Base-by-base conservation (phyloP, 2,888 invertebrate species). In the Globia sparganii region DNA sequence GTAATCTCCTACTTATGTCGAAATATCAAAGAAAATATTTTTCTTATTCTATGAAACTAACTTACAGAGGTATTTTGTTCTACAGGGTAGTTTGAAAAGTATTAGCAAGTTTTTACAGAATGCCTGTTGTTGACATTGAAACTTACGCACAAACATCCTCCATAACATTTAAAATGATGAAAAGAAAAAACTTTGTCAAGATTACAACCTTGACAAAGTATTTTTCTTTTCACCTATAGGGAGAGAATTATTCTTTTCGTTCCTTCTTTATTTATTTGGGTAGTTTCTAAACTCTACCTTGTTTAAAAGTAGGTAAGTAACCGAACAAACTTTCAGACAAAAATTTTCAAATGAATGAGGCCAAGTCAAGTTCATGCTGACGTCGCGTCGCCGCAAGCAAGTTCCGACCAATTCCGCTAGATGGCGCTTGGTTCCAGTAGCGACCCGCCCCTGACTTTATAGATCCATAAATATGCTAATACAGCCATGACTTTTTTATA, bases 401-500 rank as follows among this genome's bases (percentile, higher is more conserved):
- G 73, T 78, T 61, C 71, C 28, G 13, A 21, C 13, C 15, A 56
- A 21, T 31, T 8, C 62, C 68, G 68, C 13, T 76, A 89, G 88
- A 88, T 88, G 89, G 83, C 87, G 78, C 75, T 80, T 66, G 11
- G 37, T 61, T 58, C 58, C 70, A 59, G 80, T 78, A 80, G 72
- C 84, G 80, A 84, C 79, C 85, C 87, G 86, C 87, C 87, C 86
- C 83, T 81, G 84, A 86, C 85, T 94, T 93, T 94, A 94, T 92
- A 91, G 92, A 90, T 84, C 92, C 93, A 94, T 96, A 96, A 96
- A 96, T 94, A 96, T 96, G 96, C 93, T 95, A 95, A 96, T 96
- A 94, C 93, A 92, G 92, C 92, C 93, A 95, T 94, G 96, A 96
- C 95, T 95, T 94, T 95, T 96, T 96, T 96, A 96, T 95, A 95